Evolutionary conservation across 2,888 invertebrate genomes (phyloP).

Genomic region (Sinelater perroti): DNA sequence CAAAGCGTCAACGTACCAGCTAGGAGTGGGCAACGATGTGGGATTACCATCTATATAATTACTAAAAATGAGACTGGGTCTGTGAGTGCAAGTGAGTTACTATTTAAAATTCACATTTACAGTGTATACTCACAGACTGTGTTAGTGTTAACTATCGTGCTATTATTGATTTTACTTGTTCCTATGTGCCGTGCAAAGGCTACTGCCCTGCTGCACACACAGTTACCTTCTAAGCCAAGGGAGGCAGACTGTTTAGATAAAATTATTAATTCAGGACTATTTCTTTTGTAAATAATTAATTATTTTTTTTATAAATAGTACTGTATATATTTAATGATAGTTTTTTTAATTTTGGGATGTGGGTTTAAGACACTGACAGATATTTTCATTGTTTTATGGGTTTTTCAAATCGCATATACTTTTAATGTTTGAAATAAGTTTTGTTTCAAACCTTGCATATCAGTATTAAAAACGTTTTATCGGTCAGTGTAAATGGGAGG

Average conservation of each 20-base stretch:
- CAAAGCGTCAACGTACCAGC: conserved; percentile 68
- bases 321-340: conserved; percentile 26
- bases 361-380: conserved; percentile 21
- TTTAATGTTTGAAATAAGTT: too few species aligned
- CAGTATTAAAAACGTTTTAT: too few species aligned
- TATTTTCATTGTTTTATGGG: conserved; percentile 28
- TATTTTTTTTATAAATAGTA: conserved; percentile 15
- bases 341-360: conserved; percentile 20
- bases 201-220: conserved; percentile 28
- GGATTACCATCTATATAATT: conserved; percentile 45
- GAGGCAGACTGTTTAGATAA: conserved; percentile 26
- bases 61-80: conserved; percentile 6
- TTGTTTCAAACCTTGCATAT: too few species aligned
- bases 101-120: conserved; percentile 6
- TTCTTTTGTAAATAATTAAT: conserved; percentile 12
- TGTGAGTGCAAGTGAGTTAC: conserved; percentile 15
- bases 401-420: too few species aligned
- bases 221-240: conserved; percentile 31
- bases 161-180: conserved; percentile 30
- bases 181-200: conserved; percentile 35
- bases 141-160: conserved; percentile 18
- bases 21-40: conserved; percentile 66
- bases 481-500: too few species aligned
- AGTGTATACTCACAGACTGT: conserved; percentile 27
- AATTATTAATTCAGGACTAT: conserved; percentile 20